Conservation (phyloP, 2,888 invertebrate species). For the Lasioglossum marginatum region DNA sequence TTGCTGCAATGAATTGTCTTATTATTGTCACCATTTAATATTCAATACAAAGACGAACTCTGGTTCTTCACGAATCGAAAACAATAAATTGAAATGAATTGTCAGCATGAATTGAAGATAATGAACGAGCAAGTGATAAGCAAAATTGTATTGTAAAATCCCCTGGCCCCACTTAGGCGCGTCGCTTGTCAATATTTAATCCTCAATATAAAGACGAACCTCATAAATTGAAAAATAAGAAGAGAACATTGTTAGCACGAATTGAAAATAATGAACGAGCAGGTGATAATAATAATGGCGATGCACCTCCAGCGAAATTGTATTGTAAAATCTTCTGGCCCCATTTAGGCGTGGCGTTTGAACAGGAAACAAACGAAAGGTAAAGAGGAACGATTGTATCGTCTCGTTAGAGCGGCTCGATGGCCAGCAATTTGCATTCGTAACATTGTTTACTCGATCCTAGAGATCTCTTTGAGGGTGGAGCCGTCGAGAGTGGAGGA, state of each 20-base stretch:
- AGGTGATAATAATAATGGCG: background rate
- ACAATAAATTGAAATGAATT: too few relatives aligned
- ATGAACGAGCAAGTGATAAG: background rate
- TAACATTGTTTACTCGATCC: conserved; percentile 61
- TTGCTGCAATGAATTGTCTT: too few relatives aligned
- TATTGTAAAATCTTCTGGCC: background rate
- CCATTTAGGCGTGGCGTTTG: background rate
- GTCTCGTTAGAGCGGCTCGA: conserved; percentile 42
- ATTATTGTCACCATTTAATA: too few relatives aligned
- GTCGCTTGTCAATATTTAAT: background rate
- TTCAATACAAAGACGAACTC: too few relatives aligned
- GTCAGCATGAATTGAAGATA: too few relatives aligned
- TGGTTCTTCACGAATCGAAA: too few relatives aligned
- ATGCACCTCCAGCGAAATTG: background rate
- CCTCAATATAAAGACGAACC: background rate
- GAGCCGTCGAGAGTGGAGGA: background rate
- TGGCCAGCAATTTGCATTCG: conserved; percentile 66
- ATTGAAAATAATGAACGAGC: background rate
- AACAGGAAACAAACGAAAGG: background rate
- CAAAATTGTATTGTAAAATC: background rate
- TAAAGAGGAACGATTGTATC: conserved; percentile 49
- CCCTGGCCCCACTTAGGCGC: background rate
- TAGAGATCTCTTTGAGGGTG: conserved; percentile 39
- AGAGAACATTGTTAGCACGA: background rate
- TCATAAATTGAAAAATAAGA: background rate